Evolutionary conservation across 2,888 invertebrate species (phyloP), one percentile per base, ranked within the genome.

Genomic region (Eubasilissa splendida): DNA sequence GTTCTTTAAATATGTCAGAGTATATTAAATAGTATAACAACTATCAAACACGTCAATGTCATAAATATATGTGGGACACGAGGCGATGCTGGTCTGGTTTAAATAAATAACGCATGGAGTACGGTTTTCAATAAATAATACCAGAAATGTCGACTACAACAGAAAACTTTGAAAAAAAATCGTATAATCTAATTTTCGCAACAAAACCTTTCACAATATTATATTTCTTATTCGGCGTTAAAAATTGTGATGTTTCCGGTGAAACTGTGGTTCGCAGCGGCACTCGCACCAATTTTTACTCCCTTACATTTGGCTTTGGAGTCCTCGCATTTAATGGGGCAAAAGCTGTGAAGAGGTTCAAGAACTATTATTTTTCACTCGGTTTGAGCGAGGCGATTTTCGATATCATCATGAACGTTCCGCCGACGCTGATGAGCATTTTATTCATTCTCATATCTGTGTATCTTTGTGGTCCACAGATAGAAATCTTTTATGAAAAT

Each of bases 181-280:
- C 31, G 10, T 71, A 53, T 53, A 71, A 54, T 56, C 7, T 71
- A 22, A 56, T 54, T 22, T 71, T 22, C 22, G 71, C 71, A 14
- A 31, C 54, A 2, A 71, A 54, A 31, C 14, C 53, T 11, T 11
- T 71, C 11, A 12, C 53, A 11, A 53, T 53, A 11, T 14, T 71
- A 4, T 71, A 11, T 0, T 14, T 71, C 33, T 7, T 71, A 4
- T 71, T 71, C 54, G 71, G 71, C 4, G 11, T 54, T n/a, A 71
- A 71, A 0, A 54, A 31, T 71, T 10, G 10, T 9, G 12, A 71
- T 22, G 10, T 53, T 10, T 22, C 10, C 33, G 54, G 54, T 11
- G 33, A 12, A 53, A 54, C 2, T 1, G 33, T 71, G 22, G 10
- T 31, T 4, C 71, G 22, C 9, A 54, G 71, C 11, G 54, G 71